Evolutionary conservation across 2,113 vertebrate species (phyloP), one percentile per base, ranked within the genome.

Genomic region (Microtus montanus): DNA sequence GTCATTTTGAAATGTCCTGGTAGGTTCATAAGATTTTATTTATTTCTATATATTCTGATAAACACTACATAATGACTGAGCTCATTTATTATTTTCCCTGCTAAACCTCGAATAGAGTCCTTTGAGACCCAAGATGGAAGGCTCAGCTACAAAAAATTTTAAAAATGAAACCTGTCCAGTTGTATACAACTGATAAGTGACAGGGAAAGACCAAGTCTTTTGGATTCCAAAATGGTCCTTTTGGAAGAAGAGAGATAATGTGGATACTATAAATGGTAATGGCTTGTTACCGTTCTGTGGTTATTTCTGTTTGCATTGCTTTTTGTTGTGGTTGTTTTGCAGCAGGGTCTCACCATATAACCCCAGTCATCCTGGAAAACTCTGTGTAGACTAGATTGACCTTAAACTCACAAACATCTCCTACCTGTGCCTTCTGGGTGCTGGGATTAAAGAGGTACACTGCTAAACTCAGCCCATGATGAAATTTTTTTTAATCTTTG

Each of bases 41-140:
- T 91, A 14, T 80, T 90, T 89, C 64, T 84, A 38, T 64, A 35
- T 84, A 70, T 96, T 68, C 58, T 79, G 11, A 88, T 73, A 90
- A 75, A 87, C 17, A n/a, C 33, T 82, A 13, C 5, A 6, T 38
- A 35, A 33, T 71, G 54, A 74, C 54, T 74, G 75, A 44, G 64
- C 17, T 87, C 61, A 89, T 70, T 91, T 70, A 78, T 78, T 87
- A 90, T 90, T 68, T 83, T 83, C 58, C 20, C 38, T 89, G 6
- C 77, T 85, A 93, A 90, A 22, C n/a, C 80, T 33, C 30, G 86
- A 19, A 87, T 61, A 73, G 38, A 64, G 30, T 85, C 52, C 4
- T 92, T 49, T 78, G 15, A 38, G 73, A 10, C 9, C 35, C 64
- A 17, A n/a, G 8, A 44, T 74, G 24, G 13, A 66, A 20, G 38